Percentiles rank a stretch among this genome's conserved stretches.
These are phyloP conservation scores for Xenopus tropicalis DNA, from an alignment of 2,113 vertebrate species.

Conservation along the genomic window UCB_Xtro_10.0 CM004443.2:116950001-116950500, in stretches of 20 bases:
- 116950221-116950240: constrained; percentile 89
- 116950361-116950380: constrained; percentile 20
- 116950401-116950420: constrained; percentile 45
- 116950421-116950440: constrained; percentile 44
- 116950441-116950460: constrained; percentile 45
- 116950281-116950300: constrained; percentile 85
- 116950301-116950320: constrained; percentile 66
- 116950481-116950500: constrained; percentile 39
- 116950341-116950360: constrained; percentile 1
- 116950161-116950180: constrained; percentile 75
- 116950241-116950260: constrained; percentile 86
- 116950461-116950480: constrained; percentile 45
- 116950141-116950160: constrained; percentile 78
- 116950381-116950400: constrained; percentile 13
- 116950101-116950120: constrained; percentile 72
- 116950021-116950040: constrained; percentile 66
- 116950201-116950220: constrained; percentile 89
- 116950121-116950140: constrained; percentile 66
- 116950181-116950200: constrained; percentile 70
- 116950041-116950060: constrained; percentile 70
- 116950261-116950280: constrained; percentile 89
- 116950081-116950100: constrained; percentile 63
- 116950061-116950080: constrained; percentile 69
- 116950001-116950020: constrained; percentile 79
- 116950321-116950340: constrained; percentile 15